Conservation (phyloP, 2,797 vertebrate genomes). For the Smutsia gigantea region DNA sequence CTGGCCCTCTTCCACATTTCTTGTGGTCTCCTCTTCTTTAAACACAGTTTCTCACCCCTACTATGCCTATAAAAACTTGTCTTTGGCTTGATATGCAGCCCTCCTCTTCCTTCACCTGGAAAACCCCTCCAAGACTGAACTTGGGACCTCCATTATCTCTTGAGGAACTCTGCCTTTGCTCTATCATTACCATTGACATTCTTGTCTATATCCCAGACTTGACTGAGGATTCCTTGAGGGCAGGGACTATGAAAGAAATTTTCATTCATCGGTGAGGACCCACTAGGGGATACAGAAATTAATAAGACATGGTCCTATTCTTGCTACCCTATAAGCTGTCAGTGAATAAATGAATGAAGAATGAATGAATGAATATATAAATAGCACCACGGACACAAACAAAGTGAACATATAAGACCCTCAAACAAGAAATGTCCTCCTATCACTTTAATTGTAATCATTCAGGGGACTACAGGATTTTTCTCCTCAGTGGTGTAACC, state of each 20-base stretch:
- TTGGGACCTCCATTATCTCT: background rate
- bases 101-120: background rate
- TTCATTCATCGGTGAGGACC: background rate
- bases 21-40: background rate
- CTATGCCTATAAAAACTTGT: background rate
- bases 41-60: background rate
- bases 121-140: background rate
- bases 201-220: background rate
- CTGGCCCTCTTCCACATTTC: background rate
- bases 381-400: background rate
- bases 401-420: background rate
- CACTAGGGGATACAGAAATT: background rate
- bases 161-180: background rate
- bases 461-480: background rate
- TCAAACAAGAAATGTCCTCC: conserved; percentile 10
- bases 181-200: background rate
- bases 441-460: background rate
- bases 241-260: background rate
- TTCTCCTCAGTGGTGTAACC: background rate
- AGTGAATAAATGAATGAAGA: conserved; percentile 3
- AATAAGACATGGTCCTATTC: background rate
- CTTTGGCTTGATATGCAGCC: background rate
- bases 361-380: conserved; percentile 6
- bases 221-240: background rate
- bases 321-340: background rate